These are phyloP conservation scores for Mormyrus proboscirostris DNA, from an alignment of 2,797 vertebrate genomes.

Conservation along the genomic window DNA sequence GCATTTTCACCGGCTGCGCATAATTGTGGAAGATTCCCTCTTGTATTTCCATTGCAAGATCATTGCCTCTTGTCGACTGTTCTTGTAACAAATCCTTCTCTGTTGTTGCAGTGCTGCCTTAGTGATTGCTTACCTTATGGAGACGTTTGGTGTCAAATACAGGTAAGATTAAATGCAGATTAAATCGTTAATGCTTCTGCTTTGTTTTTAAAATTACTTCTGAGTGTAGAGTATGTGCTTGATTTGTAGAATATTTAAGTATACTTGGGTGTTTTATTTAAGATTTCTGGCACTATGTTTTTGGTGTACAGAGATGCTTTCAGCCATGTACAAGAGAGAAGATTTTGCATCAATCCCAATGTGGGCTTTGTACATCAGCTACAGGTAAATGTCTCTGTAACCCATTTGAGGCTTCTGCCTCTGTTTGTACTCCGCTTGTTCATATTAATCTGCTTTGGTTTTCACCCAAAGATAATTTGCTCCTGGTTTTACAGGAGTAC, in stretches of 20 bases:
- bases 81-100: neutral
- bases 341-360: conserved; percentile 99
- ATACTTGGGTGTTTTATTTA: neutral
- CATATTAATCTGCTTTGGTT: neutral
- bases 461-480: neutral
- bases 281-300: neutral
- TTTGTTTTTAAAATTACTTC: neutral
- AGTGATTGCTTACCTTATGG: conserved; percentile 98
- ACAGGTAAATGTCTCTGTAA: conserved; percentile 64
- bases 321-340: conserved; percentile 94
- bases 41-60: neutral
- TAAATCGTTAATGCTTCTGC: neutral
- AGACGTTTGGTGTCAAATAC: conserved; percentile 98
- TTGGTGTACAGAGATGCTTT: conserved; percentile 78
- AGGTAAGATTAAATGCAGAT: conserved; percentile 62
- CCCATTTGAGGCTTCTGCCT: neutral
- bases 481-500: conserved; percentile 75
- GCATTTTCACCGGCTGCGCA: neutral
- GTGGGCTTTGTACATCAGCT: conserved; percentile 98
- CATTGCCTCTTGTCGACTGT: neutral
- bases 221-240: neutral
- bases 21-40: neutral
- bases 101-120: conserved; percentile 68
- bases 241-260: neutral
- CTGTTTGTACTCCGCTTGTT: neutral